Evolutionary conservation across 2,797 vertebrate species (phyloP).

Genomic region (Nyctalus aviator): DNA sequence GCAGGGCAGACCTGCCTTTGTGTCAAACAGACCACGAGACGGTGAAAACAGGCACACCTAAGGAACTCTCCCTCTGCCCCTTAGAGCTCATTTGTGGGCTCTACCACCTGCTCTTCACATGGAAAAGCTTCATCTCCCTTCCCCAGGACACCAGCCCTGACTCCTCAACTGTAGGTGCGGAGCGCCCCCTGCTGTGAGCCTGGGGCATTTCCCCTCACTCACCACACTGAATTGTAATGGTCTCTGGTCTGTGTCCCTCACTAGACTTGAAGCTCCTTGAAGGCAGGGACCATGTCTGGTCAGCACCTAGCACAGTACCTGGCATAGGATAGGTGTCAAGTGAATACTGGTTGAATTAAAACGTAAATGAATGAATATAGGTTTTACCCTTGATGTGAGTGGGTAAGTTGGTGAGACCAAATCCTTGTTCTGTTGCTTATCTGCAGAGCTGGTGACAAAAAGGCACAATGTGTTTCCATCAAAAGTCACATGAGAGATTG

Average conservation of each 20-base stretch:
- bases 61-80: neutral
- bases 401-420: neutral
- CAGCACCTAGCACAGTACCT: neutral
- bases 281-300: neutral
- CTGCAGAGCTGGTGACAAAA: neutral
- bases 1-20: neutral
- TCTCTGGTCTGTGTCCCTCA: neutral
- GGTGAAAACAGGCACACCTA: neutral
- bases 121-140: neutral
- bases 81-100: neutral
- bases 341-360: neutral
- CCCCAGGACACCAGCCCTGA: neutral
- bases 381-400: neutral
- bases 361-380: neutral
- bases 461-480: neutral
- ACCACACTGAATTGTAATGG: neutral
- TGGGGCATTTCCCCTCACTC: neutral
- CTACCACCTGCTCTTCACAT: neutral
- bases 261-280: neutral
- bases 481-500: neutral
- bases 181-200: neutral
- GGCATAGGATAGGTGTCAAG: neutral
- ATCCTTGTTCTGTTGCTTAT: neutral
- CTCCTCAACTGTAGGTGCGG: neutral
- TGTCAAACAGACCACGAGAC: neutral